Evolutionary conservation across 1,140 invertebrate genomes (phyloP).

Genomic region (Trinorchestia longiramus): DNA sequence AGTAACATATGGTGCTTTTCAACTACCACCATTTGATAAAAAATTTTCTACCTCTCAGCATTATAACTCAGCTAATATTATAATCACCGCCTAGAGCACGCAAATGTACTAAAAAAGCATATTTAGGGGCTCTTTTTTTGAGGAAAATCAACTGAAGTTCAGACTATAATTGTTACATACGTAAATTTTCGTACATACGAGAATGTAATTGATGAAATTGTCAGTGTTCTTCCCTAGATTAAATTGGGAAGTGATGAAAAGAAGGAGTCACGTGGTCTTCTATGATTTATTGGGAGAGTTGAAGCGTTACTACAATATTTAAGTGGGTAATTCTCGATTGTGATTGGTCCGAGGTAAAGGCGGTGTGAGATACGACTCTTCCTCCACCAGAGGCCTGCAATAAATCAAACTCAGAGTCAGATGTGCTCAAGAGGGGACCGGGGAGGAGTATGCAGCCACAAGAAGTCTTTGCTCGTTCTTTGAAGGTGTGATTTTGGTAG

Average conservation of each 20-base stretch:
- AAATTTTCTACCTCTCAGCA: too few species aligned
- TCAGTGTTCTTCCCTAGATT: neutral
- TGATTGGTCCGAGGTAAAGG: neutral
- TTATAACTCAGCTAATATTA: too few species aligned
- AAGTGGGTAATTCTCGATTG: neutral
- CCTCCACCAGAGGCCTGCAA: neutral
- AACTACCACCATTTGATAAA: too few species aligned
- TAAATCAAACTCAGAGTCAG: neutral
- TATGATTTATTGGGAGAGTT: neutral
- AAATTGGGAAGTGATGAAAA: neutral
- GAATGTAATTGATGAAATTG: neutral
- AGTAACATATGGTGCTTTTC: too few species aligned
- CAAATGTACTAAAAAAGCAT: too few species aligned
- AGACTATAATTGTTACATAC: too few species aligned
- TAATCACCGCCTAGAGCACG: too few species aligned
- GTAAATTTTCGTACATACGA: neutral
- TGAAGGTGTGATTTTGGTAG: too few species aligned
- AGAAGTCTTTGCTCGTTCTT: neutral
- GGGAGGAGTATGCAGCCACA: too few species aligned
- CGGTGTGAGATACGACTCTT: neutral
- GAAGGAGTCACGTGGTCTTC: neutral
- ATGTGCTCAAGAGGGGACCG: neutral
- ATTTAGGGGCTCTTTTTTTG: too few species aligned
- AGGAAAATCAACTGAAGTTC: too few species aligned
- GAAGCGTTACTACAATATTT: neutral